These are phyloP conservation scores for Eriocheir sinensis DNA, from an alignment of 1,140 invertebrate genomes.

Conservation along the genomic window DNA sequence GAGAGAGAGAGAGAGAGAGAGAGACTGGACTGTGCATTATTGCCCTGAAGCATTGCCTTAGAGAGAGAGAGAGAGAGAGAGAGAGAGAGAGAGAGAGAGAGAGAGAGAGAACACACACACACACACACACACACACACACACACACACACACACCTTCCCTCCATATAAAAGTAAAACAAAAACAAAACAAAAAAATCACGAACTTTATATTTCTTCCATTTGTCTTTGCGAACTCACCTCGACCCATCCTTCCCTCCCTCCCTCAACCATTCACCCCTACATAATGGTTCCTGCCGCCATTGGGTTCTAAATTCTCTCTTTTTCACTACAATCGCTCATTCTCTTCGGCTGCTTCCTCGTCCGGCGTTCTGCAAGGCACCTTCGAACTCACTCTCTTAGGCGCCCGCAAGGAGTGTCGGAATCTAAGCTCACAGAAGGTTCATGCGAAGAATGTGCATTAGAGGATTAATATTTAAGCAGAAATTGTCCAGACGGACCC, in stretches of 20 bases:
- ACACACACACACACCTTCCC: too few species aligned
- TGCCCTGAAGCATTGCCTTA: too few species aligned
- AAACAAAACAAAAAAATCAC: too few species aligned
- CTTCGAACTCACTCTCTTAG: neutral
- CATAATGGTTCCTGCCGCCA: conserved; percentile 26
- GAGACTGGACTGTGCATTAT: too few species aligned
- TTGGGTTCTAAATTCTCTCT: neutral
- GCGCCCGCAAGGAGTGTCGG: neutral
- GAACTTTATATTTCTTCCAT: too few species aligned
- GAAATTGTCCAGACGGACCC: conserved; percentile 1
- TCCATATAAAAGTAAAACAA: too few species aligned
- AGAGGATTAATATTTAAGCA: neutral
- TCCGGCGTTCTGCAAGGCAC: neutral
- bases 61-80: neutral
- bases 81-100: too few species aligned
- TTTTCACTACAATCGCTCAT: neutral
- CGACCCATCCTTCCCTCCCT: neutral
- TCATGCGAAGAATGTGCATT: neutral
- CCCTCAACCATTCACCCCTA: neutral
- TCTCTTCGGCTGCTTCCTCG: neutral
- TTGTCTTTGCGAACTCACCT: too few species aligned
- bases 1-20: neutral
- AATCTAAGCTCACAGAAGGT: neutral
- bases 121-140: too few species aligned
- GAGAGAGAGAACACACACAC: too few species aligned